Percentiles rank a stretch among this genome's conserved stretches.
phyloP scores from a whole-genome alignment of 2,113 vertebrate genomes.

The Hydrolagus affinis region DNA sequence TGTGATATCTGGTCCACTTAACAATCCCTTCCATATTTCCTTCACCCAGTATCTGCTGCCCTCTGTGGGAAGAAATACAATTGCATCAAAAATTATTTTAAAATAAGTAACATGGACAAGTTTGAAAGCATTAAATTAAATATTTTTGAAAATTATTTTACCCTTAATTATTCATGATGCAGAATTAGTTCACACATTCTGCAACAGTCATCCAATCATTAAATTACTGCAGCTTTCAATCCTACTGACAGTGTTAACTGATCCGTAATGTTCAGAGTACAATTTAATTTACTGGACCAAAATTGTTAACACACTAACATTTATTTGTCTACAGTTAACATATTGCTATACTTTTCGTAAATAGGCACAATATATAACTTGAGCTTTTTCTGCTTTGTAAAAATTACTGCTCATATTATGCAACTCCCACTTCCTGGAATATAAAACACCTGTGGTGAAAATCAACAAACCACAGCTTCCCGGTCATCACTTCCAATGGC shows the following conservation, averaged over 20 bases:
- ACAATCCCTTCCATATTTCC: not conserved
- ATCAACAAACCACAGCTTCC: too few relatives aligned
- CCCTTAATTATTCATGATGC: not conserved
- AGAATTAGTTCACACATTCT: not conserved
- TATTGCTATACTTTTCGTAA: too few relatives aligned
- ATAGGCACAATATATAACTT: too few relatives aligned
- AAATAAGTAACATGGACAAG: not conserved
- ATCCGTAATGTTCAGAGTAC: not conserved
- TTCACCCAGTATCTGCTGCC: constrained; percentile 2
- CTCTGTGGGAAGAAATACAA: not conserved
- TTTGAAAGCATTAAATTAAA: not conserved
- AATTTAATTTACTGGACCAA: not conserved
- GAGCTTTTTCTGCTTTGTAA: too few relatives aligned
- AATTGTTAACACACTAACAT: not conserved
- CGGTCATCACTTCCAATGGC: too few relatives aligned
- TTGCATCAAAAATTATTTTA: not conserved
- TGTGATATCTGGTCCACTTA: not conserved
- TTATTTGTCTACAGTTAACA: too few relatives aligned
- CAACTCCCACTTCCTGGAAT: too few relatives aligned
- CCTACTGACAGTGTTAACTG: not conserved
- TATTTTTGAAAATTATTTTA: not conserved
- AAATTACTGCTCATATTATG: too few relatives aligned
- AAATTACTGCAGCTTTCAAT: not conserved
- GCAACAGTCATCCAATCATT: not conserved
- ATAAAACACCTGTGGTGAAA: too few relatives aligned